Percentiles rank a stretch among this genome's conserved stretches.
phyloP scores from a whole-genome alignment of 2,113 vertebrate genomes.

The Pachypanchax playfairii region DNA sequence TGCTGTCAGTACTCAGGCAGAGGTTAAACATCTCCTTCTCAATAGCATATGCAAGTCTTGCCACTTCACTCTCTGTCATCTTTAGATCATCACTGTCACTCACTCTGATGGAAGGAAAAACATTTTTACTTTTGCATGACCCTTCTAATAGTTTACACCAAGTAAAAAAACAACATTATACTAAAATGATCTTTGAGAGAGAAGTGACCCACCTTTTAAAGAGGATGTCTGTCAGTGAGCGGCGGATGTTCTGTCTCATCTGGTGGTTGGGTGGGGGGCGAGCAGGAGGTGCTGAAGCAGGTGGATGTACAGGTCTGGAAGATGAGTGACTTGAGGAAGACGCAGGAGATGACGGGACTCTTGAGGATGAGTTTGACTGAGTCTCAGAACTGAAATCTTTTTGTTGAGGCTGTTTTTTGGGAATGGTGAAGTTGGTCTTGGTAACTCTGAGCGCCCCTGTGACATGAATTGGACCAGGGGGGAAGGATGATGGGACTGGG shows the following conservation, averaged over 20 bases:
- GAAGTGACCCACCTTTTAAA: constrained; percentile 89
- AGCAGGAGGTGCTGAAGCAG: constrained; percentile 44
- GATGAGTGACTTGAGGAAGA: constrained; percentile 57
- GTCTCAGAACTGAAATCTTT: constrained; percentile 59
- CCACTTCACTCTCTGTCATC: constrained; percentile 92
- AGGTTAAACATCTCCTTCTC: constrained; percentile 97
- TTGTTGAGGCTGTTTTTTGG: constrained; percentile 78
- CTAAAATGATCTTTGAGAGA: not conserved
- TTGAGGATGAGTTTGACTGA: constrained; percentile 55
- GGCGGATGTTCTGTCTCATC: constrained; percentile 95
- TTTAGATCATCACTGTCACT: constrained; percentile 93
- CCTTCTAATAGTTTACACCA: not conserved
- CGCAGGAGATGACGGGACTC: constrained; percentile 57
- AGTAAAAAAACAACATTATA: not conserved
- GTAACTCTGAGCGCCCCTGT: constrained; percentile 78
- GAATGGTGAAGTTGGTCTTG: constrained; percentile 82
- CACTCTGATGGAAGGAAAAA: constrained; percentile 78
- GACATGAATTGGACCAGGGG: constrained; percentile 75
- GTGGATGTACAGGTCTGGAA: constrained; percentile 63
- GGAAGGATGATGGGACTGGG: constrained; percentile 49
- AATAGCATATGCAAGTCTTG: constrained; percentile 86
- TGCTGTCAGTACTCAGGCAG: constrained; percentile 92
- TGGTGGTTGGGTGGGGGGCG: constrained; percentile 91
- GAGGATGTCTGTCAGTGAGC: constrained; percentile 95
- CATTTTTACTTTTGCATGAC: not conserved